Base-by-base conservation (phyloP, 2,113 vertebrate genomes). In the Pardalotus punctatus region DNA sequence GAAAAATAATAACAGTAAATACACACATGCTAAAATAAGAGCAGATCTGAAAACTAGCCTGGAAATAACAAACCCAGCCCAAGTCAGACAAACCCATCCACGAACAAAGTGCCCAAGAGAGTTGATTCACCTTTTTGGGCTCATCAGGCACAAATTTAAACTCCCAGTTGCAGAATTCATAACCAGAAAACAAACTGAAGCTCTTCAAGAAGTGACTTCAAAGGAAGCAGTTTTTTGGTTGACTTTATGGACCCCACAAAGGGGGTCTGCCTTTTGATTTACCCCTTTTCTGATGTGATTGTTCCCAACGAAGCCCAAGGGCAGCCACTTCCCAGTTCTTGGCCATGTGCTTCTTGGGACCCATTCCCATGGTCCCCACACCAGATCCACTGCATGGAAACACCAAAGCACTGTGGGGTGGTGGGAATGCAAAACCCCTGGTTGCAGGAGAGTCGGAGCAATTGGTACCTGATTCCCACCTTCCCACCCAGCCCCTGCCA, bases 1-100 rank as follows among this genome's bases (percentile, higher is more conserved):
- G 74, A 77, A 94, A 93, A 94, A 85, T 57, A 95, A 77, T 74
- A 88, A 83, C 54, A 91, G 69, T 56, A 96, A 94, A 95, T 73
- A 86, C 3, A 76, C 36, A 73, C 7, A 79, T 3, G 54, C 80
- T 95, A 93, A 94, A 96, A 84, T 72, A 94, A 88, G 85, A 58
- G 1, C 65, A 66, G 69, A 86, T 90, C 69, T 96, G 54, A 86
- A 90, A 93, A 72, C 25, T 15, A 40, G 36, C 21, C 82, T 92
- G 61, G 53, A 66, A 73, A 83, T 71, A 93, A 81, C 64, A 84
- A 76, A 79, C 61, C 14, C 64, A 71, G 48, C 81, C 28, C 56
- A n/a, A 90, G 42, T 31, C 21, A 28, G 71, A 42, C 69, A 87
- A 91, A 73, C 6, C 18, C 71, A 82, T 1, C 29, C 2, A 1